Evolutionary conservation across 2,888 invertebrate species (phyloP).

Genomic region (Acheta domesticus): DNA sequence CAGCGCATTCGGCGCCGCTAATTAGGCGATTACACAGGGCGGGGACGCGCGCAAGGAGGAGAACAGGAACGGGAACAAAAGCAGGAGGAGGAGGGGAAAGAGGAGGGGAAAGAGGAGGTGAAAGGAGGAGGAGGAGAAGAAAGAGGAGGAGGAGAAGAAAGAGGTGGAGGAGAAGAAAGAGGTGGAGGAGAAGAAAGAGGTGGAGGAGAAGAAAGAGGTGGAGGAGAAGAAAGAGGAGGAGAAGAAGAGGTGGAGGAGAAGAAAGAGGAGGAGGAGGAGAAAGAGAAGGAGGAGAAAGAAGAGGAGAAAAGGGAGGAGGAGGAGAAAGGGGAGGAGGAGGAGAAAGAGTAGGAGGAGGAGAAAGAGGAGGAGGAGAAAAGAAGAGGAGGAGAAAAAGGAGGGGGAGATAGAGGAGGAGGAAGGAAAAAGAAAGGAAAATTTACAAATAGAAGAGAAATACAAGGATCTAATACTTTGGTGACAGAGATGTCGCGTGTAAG

Average conservation of each 20-base stretch:
- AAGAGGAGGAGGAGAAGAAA: conserved; percentile 24
- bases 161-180: conserved; percentile 20
- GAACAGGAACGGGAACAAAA: not conserved
- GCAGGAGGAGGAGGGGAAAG: not conserved
- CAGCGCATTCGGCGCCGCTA: too few species aligned
- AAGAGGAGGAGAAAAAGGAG: too few species aligned
- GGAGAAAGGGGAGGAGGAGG: not conserved
- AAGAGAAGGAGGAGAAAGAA: not conserved
- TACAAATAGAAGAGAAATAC: too few species aligned
- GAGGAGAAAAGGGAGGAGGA: not conserved
- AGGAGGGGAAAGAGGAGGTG: conserved; percentile 22
- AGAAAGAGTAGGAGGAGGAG: not conserved
- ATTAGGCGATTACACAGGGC: too few species aligned
- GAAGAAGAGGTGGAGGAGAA: conserved; percentile 26
- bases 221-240: not conserved
- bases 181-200: conserved; percentile 24
- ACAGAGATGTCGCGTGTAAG: too few species aligned
- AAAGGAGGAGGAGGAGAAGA: conserved; percentile 28
- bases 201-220: not conserved
- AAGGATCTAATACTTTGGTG: not conserved
- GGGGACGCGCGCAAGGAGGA: not conserved
- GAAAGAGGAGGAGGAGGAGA: not conserved
- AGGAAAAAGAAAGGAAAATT: too few species aligned
- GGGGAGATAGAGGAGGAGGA: too few species aligned
- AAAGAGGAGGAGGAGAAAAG: not conserved